Evolutionary conservation across 2,888 invertebrate genomes (phyloP), one percentile per base, ranked within the genome.

Genomic region (Cataglyphis altisquamis): DNA sequence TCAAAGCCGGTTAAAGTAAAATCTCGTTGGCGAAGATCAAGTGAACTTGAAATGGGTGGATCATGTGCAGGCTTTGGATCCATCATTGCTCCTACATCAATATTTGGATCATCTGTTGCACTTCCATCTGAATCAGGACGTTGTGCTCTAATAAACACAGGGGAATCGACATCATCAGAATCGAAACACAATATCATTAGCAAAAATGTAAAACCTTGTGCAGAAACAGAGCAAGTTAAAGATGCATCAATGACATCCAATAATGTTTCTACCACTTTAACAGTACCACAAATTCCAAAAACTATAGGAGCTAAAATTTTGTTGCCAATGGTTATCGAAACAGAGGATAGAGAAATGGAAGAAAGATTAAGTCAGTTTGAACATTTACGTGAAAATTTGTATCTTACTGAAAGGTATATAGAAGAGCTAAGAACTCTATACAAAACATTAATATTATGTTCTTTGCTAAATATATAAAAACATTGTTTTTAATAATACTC

Each of bases 351-450:
- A 72, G 96, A 96, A 90, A 96, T 96, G 89, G 95, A 95, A 86
- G 95, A 95, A 75, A 95, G 96, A 88, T 96, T 98, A 88, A 97
- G 97, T 85, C 97, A 97, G 91, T 99, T 97, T 95, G 96, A 97
- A 85, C 96, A 97, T 91, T 96, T 99, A 70, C 96, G 96, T 75
- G 98, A 98, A 94, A 99, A 99, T 95, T 96, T 97, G 86, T 99
- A 98, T 95, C 96, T 98, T 85, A 96, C 96, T 57, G 98, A 98
- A 89, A 96, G 98, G 94, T 97, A 52, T n/a, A 52, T 52, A 52
- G n/a, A 29, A 45, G 18, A 55, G 39, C 39, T 66, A 55, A 52
- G 60, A 41, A 82, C 72, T 3, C 8, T 48, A 48, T 48, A 52
- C 32, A 15, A n/a, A 3, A 18, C 45, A n/a, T 18, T 41, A 70